Conservation (phyloP, 2,797 vertebrate genomes). For the Sebastiscus albofasciatus region DNA sequence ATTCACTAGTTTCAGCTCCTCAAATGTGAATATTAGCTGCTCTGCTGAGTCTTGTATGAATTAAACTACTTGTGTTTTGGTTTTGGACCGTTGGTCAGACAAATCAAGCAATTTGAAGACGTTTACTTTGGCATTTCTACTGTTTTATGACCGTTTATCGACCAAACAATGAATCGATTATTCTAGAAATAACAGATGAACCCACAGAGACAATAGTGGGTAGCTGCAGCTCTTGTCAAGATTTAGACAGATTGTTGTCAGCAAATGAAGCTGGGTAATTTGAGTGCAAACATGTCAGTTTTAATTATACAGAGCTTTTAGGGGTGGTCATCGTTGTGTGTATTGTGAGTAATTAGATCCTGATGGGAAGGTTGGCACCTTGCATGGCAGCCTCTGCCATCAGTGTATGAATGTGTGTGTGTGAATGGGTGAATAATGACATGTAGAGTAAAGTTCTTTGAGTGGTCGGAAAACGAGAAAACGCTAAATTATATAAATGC, state of each 20-base stretch:
- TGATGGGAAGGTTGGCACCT: no score
- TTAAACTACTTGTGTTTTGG: neutral
- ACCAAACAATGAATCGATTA: neutral
- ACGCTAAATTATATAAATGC: no score
- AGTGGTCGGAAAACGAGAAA: no score
- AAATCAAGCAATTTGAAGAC: neutral
- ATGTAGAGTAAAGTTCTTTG: no score
- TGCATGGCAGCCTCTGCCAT: no score
- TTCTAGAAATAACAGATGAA: neutral
- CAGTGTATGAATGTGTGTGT: no score
- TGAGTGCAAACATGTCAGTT: neutral
- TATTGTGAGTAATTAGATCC: no score
- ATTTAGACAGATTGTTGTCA: no score
- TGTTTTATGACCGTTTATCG: neutral
- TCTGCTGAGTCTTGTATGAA: neutral
- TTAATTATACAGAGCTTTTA: neutral
- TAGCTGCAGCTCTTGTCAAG: neutral
- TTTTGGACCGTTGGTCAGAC: neutral
- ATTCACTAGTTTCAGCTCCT: neutral
- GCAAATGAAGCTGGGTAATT: neutral
- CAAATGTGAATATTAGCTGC: neutral
- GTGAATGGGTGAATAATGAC: no score
- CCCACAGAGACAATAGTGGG: neutral
- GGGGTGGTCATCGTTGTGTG: no score
- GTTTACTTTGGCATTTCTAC: neutral